A percentile compares a stretch with the other conserved stretches of the same genome.
Evolutionary conservation across 2,113 vertebrate species (phyloP).

Genomic region (Ceyx margarethae): DNA sequence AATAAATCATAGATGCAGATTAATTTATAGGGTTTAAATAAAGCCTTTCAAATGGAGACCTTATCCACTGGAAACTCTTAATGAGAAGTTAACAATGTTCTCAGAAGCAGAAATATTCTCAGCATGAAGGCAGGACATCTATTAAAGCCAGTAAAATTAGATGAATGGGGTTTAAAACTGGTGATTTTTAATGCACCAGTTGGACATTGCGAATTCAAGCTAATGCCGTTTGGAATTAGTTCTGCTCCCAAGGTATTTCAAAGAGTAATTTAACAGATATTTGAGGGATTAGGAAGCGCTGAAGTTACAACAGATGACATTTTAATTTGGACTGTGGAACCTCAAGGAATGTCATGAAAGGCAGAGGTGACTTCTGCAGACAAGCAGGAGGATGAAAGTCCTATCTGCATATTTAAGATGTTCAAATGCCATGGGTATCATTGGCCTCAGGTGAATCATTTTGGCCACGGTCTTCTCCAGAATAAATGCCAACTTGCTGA

Average conservation of each 20-base stretch:
- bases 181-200: slow-evolving; percentile 25
- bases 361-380: neutral
- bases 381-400: neutral
- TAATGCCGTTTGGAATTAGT: slow-evolving; percentile 35
- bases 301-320: neutral
- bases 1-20: slow-evolving; percentile 13
- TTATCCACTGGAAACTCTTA: slow-evolving; percentile 27
- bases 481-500: neutral
- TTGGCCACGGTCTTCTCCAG: neutral
- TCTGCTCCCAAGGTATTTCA: slow-evolving; percentile 32
- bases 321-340: neutral
- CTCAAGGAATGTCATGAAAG: slow-evolving; percentile 2
- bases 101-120: slow-evolving; percentile 30
- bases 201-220: neutral
- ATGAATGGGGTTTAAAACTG: slow-evolving; percentile 9
- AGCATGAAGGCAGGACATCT: slow-evolving; percentile 12
- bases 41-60: slow-evolving; percentile 12
- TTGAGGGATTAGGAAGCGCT: slow-evolving; percentile 1
- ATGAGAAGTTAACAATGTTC: slow-evolving; percentile 30
- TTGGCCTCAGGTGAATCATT: neutral
- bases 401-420: neutral
- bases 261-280: slow-evolving; percentile 24
- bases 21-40: slow-evolving; percentile 31
- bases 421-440: neutral
- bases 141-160: slow-evolving; percentile 35